These are phyloP conservation scores for Gallinago undulata DNA, from an alignment of 2,113 vertebrate genomes.

Conservation along the genomic window DNA sequence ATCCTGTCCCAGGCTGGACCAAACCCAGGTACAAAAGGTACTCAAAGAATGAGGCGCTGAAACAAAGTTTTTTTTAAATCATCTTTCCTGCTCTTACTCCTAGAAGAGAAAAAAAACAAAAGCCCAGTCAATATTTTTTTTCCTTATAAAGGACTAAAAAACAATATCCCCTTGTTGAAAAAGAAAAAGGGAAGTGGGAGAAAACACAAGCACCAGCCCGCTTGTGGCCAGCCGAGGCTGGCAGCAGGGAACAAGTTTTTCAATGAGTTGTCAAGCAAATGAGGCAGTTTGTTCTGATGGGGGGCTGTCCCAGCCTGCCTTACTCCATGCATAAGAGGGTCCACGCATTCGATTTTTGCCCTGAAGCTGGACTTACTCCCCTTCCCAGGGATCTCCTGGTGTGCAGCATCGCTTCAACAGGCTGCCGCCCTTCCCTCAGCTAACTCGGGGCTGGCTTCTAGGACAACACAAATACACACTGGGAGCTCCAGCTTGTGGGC, in stretches of 20 bases:
- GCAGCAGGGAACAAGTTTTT: background rate
- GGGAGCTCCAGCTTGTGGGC: background rate
- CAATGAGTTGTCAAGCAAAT: background rate
- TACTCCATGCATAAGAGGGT: background rate
- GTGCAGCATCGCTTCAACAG: background rate
- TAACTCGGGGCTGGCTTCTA: background rate
- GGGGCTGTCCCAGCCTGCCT: background rate
- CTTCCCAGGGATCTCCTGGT: background rate
- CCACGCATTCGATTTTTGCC: fast-evolving
- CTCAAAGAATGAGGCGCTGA: background rate
- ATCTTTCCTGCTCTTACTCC: background rate
- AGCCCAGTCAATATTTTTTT: background rate
- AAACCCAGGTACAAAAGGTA: background rate
- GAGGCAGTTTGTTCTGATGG: background rate
- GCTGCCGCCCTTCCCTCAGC: background rate
- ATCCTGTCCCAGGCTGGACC: background rate
- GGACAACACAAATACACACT: background rate
- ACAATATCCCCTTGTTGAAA: background rate
- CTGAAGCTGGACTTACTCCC: background rate
- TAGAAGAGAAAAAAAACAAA: background rate
- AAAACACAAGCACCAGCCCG: background rate
- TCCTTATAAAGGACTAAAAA: background rate
- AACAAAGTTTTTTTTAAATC: background rate
- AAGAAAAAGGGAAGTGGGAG: background rate
- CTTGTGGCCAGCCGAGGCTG: background rate